Evolutionary conservation across 1,140 invertebrate genomes (phyloP).

Genomic region (Ridgeia piscesae): DNA sequence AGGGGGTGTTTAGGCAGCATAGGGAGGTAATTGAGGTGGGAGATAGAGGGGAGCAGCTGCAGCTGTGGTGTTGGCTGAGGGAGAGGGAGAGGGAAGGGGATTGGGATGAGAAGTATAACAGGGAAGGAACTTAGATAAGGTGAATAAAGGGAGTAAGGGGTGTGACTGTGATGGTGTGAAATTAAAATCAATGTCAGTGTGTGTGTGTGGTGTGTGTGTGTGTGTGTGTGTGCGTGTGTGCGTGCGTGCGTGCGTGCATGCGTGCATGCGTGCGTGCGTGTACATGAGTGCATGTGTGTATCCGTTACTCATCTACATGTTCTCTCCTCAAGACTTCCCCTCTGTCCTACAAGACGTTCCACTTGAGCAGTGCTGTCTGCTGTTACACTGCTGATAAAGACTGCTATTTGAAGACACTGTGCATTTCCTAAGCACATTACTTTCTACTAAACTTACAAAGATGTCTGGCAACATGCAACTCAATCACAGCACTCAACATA

Average conservation of each 20-base stretch:
- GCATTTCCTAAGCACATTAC: too few relatives aligned
- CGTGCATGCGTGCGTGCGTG: not conserved
- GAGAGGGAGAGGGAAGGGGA: not conserved
- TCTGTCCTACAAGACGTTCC: not conserved
- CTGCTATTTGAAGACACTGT: too few relatives aligned
- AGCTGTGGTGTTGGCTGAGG: not conserved
- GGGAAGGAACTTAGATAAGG: not conserved
- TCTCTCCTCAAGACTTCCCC: not conserved
- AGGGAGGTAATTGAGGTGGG: not conserved
- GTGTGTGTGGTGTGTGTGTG: not conserved
- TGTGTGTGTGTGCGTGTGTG: conserved; percentile 16
- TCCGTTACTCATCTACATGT: not conserved
- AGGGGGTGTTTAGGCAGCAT: not conserved
- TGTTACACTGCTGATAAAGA: not conserved
- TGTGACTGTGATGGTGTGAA: not conserved
- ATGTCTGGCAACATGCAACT: not conserved
- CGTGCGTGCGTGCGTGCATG: not conserved
- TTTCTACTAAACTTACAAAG: not conserved
- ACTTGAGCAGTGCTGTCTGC: not conserved
- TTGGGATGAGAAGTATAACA: not conserved
- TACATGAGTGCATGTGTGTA: not conserved
- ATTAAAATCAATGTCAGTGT: not conserved
- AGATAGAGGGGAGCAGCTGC: not conserved
- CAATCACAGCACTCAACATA: not conserved
- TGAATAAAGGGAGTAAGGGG: not conserved